Percentiles rank a stretch among this genome's conserved stretches.
phyloP scores from a whole-genome alignment of 2,797 vertebrate species.

The Lindbergichthys nudifrons region DNA sequence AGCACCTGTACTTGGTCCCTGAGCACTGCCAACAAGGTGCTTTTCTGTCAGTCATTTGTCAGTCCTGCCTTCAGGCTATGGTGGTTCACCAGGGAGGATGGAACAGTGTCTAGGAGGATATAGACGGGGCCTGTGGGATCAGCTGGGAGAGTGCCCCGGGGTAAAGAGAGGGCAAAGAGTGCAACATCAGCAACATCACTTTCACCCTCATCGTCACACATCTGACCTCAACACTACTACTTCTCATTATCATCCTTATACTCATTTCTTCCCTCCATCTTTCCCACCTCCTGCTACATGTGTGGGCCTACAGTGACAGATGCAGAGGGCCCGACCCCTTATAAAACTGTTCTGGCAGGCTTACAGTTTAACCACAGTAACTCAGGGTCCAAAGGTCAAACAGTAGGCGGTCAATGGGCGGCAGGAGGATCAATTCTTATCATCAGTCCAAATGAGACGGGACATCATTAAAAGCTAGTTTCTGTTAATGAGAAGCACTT shows the following conservation, averaged over 20 bases:
- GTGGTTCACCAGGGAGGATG: constrained; percentile 38
- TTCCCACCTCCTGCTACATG: constrained; percentile 20
- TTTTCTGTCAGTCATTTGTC: constrained; percentile 72
- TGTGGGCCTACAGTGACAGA: constrained; percentile 59
- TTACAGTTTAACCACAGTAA: constrained; percentile 69
- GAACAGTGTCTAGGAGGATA: constrained; percentile 10
- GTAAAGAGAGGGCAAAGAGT: constrained; percentile 27
- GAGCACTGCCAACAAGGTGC: constrained; percentile 60
- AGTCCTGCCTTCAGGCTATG: constrained; percentile 68
- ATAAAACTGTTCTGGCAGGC: constrained; percentile 19
- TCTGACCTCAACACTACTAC: neutral
- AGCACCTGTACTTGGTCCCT: constrained; percentile 55
- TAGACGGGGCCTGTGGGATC: constrained; percentile 45
- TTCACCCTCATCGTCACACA: constrained; percentile 38
- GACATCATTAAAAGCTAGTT: constrained; percentile 81
- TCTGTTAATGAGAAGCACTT: constrained; percentile 74
- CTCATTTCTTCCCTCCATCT: constrained; percentile 2
- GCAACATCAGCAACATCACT: constrained; percentile 31
- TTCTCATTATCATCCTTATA: constrained; percentile 25
- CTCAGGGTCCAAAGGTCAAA: constrained; percentile 64
- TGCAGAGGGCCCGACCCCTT: constrained; percentile 30
- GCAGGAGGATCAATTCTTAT: constrained; percentile 71
- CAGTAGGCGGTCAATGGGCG: constrained; percentile 53
- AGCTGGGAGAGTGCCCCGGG: constrained; percentile 65
- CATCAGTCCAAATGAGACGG: constrained; percentile 73